Evolutionary conservation across 1,140 invertebrate species (phyloP).

Genomic region (Aphis craccivora): DNA sequence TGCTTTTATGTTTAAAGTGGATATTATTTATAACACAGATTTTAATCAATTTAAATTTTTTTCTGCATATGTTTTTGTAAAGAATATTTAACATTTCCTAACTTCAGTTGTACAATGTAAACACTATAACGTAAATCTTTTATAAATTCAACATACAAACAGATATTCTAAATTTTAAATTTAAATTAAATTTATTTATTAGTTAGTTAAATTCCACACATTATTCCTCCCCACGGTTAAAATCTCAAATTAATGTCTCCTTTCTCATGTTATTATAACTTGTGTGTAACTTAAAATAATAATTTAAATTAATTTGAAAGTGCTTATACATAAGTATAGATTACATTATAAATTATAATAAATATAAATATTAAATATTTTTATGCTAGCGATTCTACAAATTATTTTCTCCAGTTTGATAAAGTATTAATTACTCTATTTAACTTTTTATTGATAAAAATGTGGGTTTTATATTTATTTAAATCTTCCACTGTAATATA

Average conservation of each 20-base stretch:
- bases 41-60: background rate
- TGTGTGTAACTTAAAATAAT: background rate
- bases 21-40: background rate
- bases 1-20: constrained; percentile 15
- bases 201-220: background rate
- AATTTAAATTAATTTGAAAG: background rate
- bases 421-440: too few species aligned
- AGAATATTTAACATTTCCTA: background rate
- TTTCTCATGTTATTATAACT: background rate
- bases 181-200: background rate
- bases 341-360: background rate
- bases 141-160: background rate
- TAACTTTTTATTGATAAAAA: too few species aligned
- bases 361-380: too few species aligned
- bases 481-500: background rate
- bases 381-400: background rate
- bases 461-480: background rate
- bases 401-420: too few species aligned
- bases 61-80: background rate
- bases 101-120: too few species aligned
- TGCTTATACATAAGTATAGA: background rate
- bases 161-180: background rate
- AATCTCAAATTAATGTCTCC: background rate
- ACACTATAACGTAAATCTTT: background rate
- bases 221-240: background rate